These are phyloP conservation scores for Actinia equina DNA, from an alignment of 64 coral and sea anemone species.

Conservation along the genomic window DNA sequence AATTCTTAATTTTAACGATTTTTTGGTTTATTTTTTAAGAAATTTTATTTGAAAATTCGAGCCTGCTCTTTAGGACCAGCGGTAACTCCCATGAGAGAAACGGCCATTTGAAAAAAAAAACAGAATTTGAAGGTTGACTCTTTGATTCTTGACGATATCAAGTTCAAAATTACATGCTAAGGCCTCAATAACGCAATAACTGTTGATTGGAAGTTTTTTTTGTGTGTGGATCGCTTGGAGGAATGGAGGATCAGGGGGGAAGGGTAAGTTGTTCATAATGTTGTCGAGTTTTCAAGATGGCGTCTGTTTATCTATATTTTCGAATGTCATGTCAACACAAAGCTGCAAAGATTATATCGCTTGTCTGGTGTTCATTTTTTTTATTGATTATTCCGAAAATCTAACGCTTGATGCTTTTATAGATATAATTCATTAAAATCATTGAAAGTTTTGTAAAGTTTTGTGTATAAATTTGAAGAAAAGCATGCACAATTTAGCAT, in stretches of 20 bases:
- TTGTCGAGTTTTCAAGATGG: not conserved
- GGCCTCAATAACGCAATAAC: not conserved
- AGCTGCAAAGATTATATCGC: not conserved
- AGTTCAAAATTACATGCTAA: not conserved
- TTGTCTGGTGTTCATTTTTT: not conserved
- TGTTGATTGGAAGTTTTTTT: not conserved
- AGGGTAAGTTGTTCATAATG: not conserved
- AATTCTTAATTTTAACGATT: not conserved
- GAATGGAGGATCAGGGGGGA: not conserved
- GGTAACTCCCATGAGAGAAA: conserved; percentile 15
- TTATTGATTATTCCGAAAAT: not conserved
- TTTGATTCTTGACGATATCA: not conserved
- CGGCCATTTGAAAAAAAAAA: conserved; percentile 18
- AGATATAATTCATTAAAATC: not conserved
- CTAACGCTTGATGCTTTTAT: not conserved
- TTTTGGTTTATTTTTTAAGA: not conserved
- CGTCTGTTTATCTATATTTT: not conserved
- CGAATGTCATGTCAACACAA: not conserved
- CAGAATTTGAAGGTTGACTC: not conserved
- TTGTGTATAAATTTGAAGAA: not conserved
- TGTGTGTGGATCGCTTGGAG: not conserved
- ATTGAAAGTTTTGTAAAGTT: not conserved
- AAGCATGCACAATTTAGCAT: not conserved
- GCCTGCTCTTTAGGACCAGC: not conserved
- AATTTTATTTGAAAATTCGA: not conserved